Percentiles rank a stretch among this genome's conserved stretches.
Evolutionary conservation across 2,113 vertebrate genomes (phyloP).

Genomic region (Himantopus leucocephalus): DNA sequence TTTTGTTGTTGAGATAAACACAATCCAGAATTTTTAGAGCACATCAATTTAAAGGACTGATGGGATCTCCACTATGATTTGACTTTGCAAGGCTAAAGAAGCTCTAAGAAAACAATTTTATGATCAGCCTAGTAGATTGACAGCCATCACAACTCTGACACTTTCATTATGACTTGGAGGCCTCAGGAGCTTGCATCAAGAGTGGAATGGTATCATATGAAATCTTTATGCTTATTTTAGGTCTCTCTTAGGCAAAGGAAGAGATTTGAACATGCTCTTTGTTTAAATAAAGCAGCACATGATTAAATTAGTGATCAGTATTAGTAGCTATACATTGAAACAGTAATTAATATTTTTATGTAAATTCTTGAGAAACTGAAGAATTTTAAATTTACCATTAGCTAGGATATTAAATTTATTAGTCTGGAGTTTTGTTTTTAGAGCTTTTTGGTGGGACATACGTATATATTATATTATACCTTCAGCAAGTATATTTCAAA

Average conservation of each 20-base stretch:
- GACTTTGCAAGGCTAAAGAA: background rate
- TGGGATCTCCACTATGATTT: background rate
- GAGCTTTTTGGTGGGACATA: background rate
- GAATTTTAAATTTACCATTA: background rate
- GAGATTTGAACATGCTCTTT: background rate
- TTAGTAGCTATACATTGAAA: background rate
- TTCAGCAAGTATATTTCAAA: background rate
- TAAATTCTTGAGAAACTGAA: background rate
- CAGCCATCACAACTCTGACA: background rate
- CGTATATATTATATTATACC: background rate
- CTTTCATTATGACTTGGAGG: background rate
- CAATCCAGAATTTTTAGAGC: background rate
- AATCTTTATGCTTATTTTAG: background rate
- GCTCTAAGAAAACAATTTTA: background rate
- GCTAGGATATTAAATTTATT: background rate
- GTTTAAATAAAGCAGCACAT: background rate
- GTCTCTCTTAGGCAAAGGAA: background rate
- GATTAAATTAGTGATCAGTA: background rate
- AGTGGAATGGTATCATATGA: background rate
- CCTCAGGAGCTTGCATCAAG: background rate
- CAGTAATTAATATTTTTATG: background rate
- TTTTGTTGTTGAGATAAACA: conserved; percentile 19
- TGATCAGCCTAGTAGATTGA: background rate
- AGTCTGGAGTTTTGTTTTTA: background rate
- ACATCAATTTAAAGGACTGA: background rate